Percentiles rank a stretch among this genome's conserved stretches.
phyloP scores from a whole-genome alignment of 1,140 invertebrate species.

The Bombus picipes region DNA sequence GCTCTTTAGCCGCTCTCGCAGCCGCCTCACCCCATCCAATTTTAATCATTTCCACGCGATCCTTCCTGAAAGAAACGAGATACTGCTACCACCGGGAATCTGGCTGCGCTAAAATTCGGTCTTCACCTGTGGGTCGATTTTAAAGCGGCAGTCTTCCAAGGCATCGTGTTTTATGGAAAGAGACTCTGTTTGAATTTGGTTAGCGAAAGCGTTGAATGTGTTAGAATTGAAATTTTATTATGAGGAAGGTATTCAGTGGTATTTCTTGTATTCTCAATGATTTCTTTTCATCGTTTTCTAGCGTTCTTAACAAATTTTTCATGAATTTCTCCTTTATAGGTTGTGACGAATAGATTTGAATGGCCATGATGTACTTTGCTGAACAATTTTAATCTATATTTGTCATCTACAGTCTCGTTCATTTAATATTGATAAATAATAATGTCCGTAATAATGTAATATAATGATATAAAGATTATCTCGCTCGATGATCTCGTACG shows the following conservation, averaged over 20 bases:
- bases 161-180: not conserved
- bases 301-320: not conserved
- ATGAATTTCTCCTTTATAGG: too few relatives aligned
- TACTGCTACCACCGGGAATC: not conserved
- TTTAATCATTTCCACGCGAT: slow-evolving; percentile 13
- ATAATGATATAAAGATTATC: too few relatives aligned
- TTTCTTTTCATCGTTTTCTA: not conserved
- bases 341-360: too few relatives aligned
- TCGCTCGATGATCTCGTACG: too few relatives aligned
- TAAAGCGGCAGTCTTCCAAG: not conserved
- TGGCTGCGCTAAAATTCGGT: slow-evolving; percentile 8
- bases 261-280: too few relatives aligned
- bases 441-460: too few relatives aligned
- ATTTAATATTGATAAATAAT: too few relatives aligned
- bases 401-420: too few relatives aligned
- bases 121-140: not conserved
- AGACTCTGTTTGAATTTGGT: not conserved
- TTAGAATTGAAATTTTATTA: not conserved
- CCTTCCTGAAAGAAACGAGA: slow-evolving; percentile 19
- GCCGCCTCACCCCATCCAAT: not conserved
- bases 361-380: too few relatives aligned
- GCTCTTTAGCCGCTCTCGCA: not conserved
- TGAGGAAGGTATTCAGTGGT: not conserved
- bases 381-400: too few relatives aligned
- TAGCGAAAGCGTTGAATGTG: not conserved